A percentile compares a stretch with the other conserved stretches of the same genome.
These are phyloP conservation scores for Podabrus alpinus DNA, from an alignment of 2,888 invertebrate species.

Conservation along the genomic window DNA sequence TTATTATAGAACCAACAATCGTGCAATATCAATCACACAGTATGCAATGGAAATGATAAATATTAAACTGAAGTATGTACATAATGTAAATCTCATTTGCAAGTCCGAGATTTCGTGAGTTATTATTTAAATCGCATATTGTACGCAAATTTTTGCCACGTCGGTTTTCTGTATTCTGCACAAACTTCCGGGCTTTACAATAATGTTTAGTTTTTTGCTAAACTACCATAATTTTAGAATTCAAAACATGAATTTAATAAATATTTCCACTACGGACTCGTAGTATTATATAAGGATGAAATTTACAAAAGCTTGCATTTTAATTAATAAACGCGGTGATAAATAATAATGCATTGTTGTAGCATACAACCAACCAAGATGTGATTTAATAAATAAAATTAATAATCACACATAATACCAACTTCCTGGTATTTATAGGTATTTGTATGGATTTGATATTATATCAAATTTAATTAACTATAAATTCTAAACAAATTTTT, in stretches of 20 bases:
- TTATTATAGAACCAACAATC: too few relatives aligned
- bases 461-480: too few relatives aligned
- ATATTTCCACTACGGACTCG: neutral
- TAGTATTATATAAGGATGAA: neutral
- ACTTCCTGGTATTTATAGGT: too few relatives aligned
- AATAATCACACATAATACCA: neutral
- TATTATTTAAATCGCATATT: neutral
- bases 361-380: neutral
- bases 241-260: neutral
- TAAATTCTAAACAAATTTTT: neutral
- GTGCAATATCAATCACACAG: neutral
- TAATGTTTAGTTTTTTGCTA: neutral
- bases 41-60: neutral
- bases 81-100: neutral
- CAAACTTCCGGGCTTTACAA: neutral
- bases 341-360: neutral
- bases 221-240: neutral
- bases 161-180: neutral
- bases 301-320: neutral
- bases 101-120: neutral
- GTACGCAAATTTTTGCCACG: neutral
- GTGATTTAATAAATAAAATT: neutral
- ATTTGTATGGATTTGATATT: too few relatives aligned
- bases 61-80: neutral
- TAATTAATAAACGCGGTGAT: neutral